These are phyloP conservation scores for Aurelia coerulea DNA, from an alignment of 30 jellyfish, hydroid and myxozoan genomes.

Conservation along the genomic window DNA sequence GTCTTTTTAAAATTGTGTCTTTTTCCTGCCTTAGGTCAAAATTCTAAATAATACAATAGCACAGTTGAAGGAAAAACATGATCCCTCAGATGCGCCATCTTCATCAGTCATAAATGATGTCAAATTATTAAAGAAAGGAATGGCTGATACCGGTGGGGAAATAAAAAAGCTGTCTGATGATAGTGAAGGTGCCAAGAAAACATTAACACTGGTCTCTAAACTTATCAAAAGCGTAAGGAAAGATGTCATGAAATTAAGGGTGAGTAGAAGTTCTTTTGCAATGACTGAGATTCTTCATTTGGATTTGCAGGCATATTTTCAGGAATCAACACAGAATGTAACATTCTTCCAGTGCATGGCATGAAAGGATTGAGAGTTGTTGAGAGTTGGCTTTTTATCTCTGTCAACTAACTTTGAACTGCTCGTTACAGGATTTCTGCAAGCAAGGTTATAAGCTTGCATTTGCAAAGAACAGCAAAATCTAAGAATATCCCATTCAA, in stretches of 20 bases:
- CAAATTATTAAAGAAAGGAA: conserved; percentile 67
- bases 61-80: conserved; percentile 11
- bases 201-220: conserved; percentile 25
- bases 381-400: too few relatives aligned
- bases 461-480: too few relatives aligned
- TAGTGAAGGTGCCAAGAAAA: conserved; percentile 45
- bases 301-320: too few relatives aligned
- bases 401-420: too few relatives aligned
- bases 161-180: conserved; percentile 64
- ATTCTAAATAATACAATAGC: conserved; percentile 40
- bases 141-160: conserved; percentile 85
- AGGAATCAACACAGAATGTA: too few relatives aligned
- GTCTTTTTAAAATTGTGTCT: background rate
- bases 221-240: conserved; percentile 37
- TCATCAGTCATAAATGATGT: conserved; percentile 35
- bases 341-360: too few relatives aligned
- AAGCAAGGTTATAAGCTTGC: too few relatives aligned
- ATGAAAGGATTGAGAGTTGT: too few relatives aligned
- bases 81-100: conserved; percentile 6
- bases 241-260: conserved; percentile 31
- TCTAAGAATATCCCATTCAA: too few relatives aligned
- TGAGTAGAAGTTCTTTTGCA: conserved; percentile 5
- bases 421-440: too few relatives aligned
- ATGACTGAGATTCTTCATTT: too few relatives aligned
- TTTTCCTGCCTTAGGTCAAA: conserved; percentile 24